A percentile compares a stretch with the other conserved stretches of the same genome.
These are phyloP conservation scores for Crotophaga sulcirostris DNA, from an alignment of 2,113 vertebrate genomes.

Conservation along the genomic window DNA sequence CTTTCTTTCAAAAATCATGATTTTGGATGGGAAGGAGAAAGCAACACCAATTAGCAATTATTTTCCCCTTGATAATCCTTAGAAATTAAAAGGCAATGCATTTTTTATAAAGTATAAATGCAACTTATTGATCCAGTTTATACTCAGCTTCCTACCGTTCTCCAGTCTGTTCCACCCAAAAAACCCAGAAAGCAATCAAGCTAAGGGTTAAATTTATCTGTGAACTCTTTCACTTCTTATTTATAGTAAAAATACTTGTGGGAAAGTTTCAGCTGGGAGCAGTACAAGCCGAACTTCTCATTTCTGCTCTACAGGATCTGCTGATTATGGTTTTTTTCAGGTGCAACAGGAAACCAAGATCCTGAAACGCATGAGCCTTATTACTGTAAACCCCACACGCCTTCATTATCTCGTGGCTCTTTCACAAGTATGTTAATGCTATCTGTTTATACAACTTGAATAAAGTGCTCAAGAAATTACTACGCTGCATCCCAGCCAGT, in stretches of 20 bases:
- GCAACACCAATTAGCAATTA: background rate
- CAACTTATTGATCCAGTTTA: background rate
- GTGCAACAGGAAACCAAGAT: constrained; percentile 46
- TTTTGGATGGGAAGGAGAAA: background rate
- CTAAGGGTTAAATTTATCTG: constrained; percentile 56
- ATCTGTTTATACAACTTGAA: constrained; percentile 46
- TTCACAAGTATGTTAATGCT: constrained; percentile 32
- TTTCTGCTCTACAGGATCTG: constrained; percentile 35
- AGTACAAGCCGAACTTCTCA: constrained; percentile 47
- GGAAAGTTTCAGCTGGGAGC: constrained; percentile 50
- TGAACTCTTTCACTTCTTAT: constrained; percentile 56
- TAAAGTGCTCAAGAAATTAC: constrained; percentile 35
- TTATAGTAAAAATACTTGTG: constrained; percentile 62
- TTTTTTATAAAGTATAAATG: background rate
- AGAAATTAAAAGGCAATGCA: background rate
- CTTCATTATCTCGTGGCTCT: constrained; percentile 41
- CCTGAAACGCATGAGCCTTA: constrained; percentile 1
- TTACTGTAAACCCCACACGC: background rate
- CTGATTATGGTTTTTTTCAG: constrained; percentile 14
- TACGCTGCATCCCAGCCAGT: constrained; percentile 9
- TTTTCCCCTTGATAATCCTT: background rate
- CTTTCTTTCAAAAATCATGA: background rate
- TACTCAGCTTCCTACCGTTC: background rate
- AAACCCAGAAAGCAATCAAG: background rate
- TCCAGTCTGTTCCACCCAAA: background rate